Base-by-base conservation (phyloP, 1,140 invertebrate species). In the Lepidostoma basale region DNA sequence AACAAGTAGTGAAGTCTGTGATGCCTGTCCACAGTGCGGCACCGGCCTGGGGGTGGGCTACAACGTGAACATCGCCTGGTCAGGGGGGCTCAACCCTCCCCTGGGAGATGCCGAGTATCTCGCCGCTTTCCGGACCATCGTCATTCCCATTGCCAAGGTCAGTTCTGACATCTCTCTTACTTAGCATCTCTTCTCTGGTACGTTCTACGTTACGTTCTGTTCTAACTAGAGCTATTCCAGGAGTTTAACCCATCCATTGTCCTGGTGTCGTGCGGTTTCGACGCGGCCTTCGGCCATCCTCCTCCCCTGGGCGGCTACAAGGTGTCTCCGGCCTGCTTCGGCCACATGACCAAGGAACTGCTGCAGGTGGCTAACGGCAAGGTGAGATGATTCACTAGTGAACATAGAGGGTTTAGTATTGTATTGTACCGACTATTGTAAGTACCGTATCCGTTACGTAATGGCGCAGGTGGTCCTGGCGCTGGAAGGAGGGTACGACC, bases 31-130 rank as follows among this genome's bases (percentile, higher is more conserved):
- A 40, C 54, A 88, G 87, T 92, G 95, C 85, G 98, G 98, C 22
- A 84, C 88, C 18, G 95, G 92, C 47, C 87, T 92, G 74, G 98
- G 96, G n/a, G 81, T 95, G 22, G 98, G 98, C 28, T 98, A 90
- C 82, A 99, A 96, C 79, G 94, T 99, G 2, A 99, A 99, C 83
- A 89, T 99, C 49, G 92, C 97, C 0, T 99, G 97, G 94, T 93
- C 92, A 16, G 96, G 96, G 14, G 91, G 92, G 10, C 77, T 97
- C 18, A 90, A 90, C 78, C 95, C 96, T 26, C 93, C 97, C 10
- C 92, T 99, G 82, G 94, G 92, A 6, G 98, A 99, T 84, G 95
- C 97, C 3, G 97, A 99, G 81, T 99, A 99, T 81, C 83, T 99
- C 71, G 96, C 97, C 63, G 98, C 97, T 65, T 99, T 99, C 84